Evolutionary conservation across 2,888 invertebrate genomes (phyloP).

Genomic region (Eupelmus urozonus): DNA sequence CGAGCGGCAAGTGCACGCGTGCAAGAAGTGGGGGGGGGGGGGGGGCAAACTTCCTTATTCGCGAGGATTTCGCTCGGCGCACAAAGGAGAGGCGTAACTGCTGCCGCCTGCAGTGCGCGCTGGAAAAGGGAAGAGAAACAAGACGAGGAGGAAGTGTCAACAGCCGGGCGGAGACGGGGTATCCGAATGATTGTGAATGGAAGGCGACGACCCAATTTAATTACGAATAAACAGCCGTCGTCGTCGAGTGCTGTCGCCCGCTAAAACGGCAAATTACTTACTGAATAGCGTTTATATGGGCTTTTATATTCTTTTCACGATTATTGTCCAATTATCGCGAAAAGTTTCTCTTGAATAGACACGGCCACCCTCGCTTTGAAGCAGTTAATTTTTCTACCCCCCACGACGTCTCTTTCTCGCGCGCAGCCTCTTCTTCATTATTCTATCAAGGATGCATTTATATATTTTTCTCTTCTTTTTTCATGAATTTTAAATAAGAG

Average conservation of each 20-base stretch:
- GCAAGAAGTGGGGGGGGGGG: neutral
- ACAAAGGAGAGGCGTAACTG: neutral
- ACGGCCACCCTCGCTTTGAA: neutral
- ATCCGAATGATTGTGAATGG: conserved; percentile 18
- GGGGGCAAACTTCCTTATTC: conserved; percentile 8
- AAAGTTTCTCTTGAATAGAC: neutral
- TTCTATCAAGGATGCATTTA: neutral
- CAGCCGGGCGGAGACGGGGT: neutral
- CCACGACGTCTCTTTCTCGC: neutral
- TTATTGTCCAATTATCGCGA: conserved; percentile 19
- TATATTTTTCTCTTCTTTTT: neutral
- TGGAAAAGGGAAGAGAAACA: neutral
- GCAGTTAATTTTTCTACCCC: neutral
- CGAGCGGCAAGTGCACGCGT: neutral
- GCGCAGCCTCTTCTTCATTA: neutral
- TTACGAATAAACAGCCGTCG: conserved; percentile 55
- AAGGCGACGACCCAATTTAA: conserved; percentile 44
- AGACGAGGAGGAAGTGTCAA: neutral
- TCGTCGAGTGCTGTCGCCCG: neutral
- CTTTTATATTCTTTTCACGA: conserved; percentile 7
- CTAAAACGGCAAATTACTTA: conserved; percentile 45
- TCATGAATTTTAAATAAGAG: neutral
- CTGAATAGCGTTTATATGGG: neutral
- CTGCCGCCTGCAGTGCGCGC: too few relatives aligned
- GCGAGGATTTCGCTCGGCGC: conserved; percentile 14